Evolutionary conservation across 2,113 vertebrate species (phyloP).

Genomic region (Mirza zaza): DNA sequence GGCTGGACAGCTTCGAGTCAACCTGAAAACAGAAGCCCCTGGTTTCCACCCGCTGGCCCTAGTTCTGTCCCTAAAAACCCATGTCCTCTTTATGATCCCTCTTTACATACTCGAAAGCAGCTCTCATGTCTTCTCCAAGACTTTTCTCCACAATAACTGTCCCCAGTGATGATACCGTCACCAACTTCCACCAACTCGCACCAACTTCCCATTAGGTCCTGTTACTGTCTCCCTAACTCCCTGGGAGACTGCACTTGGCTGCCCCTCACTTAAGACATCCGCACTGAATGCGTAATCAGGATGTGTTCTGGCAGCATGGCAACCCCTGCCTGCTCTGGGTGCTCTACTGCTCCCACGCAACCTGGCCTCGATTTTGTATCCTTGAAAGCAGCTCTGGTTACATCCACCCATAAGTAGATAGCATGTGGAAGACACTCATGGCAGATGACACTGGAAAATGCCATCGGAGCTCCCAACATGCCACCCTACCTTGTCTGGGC

Average conservation of each 20-base stretch:
- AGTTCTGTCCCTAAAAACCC: background rate
- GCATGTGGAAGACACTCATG: background rate
- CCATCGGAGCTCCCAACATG: rapidly evolving
- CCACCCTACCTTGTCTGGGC: rapidly evolving
- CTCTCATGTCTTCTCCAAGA: background rate
- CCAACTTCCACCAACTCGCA: too few species aligned
- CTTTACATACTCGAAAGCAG: background rate
- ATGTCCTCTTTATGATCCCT: background rate
- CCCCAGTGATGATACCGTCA: background rate
- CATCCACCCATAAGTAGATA: background rate
- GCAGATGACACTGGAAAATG: too few species aligned
- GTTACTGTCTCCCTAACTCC: rapidly evolving
- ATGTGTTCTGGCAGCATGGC: background rate
- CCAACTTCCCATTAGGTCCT: background rate
- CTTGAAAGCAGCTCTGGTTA: background rate
- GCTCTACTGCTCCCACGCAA: rapidly evolving
- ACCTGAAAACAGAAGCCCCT: background rate
- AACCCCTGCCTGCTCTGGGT: background rate
- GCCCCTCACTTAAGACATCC: background rate
- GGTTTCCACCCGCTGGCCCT: background rate
- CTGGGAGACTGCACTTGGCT: rapidly evolving
- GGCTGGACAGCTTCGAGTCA: background rate
- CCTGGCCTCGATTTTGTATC: background rate
- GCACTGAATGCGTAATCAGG: background rate
- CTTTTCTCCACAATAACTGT: background rate